These are phyloP conservation scores for Mactromeris polynyma DNA, from an alignment of 2,888 invertebrate genomes.

Conservation along the genomic window DNA sequence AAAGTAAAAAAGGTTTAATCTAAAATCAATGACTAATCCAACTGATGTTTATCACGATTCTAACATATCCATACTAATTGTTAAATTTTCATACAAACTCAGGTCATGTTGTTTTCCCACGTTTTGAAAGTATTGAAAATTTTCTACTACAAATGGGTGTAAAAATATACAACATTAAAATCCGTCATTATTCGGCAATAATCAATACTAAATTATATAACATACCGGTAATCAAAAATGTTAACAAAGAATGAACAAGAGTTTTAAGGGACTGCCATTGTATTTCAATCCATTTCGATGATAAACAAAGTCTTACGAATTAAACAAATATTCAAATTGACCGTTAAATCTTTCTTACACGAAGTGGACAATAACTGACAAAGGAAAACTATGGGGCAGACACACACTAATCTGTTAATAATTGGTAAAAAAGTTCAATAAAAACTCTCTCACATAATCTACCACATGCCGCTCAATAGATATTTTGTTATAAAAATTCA, in stretches of 20 bases:
- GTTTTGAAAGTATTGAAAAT: neutral
- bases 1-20: slow-evolving; percentile 11
- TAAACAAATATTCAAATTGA: slow-evolving; percentile 6
- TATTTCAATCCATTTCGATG: neutral
- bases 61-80: slow-evolving; percentile 23
- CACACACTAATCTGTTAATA: slow-evolving; percentile 12
- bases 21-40: slow-evolving; percentile 30
- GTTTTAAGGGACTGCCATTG: too few relatives aligned
- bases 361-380: slow-evolving; percentile 1
- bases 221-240: neutral
- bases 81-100: neutral
- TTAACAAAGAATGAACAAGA: neutral
- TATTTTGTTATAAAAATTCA: neutral
- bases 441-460: neutral
- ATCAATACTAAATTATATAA: neutral
- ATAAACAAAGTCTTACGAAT: neutral
- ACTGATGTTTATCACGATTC: slow-evolving; percentile 1
- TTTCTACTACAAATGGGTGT: neutral
- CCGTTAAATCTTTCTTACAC: neutral
- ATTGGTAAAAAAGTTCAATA: slow-evolving; percentile 4
- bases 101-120: neutral
- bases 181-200: too few relatives aligned
- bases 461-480: neutral
- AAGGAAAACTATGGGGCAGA: neutral
- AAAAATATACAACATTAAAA: neutral